These are phyloP conservation scores for Glyptemys insculpta DNA, from an alignment of 2,797 vertebrate genomes.

Conservation along the genomic window DNA sequence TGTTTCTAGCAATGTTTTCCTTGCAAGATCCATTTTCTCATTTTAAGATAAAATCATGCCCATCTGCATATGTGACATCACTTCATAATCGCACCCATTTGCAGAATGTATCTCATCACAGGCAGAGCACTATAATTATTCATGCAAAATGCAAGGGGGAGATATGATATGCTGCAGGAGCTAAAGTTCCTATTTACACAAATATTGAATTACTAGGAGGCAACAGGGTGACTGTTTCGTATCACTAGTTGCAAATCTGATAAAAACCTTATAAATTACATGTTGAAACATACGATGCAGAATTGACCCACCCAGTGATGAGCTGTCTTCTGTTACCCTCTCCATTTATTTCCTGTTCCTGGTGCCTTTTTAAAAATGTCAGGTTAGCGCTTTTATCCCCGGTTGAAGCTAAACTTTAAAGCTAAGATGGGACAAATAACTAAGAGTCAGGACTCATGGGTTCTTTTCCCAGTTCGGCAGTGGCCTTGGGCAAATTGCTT, in stretches of 20 bases:
- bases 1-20: not conserved
- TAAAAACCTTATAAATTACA: not conserved
- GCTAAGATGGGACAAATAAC: rapidly evolving
- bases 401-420: not conserved
- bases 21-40: slow-evolving; percentile 27
- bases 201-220: slow-evolving; percentile 44
- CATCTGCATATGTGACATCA: slow-evolving; percentile 57
- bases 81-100: slow-evolving; percentile 16
- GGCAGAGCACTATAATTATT: not conserved
- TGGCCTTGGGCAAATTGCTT: not conserved
- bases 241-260: slow-evolving; percentile 26
- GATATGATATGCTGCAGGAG: slow-evolving; percentile 17
- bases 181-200: slow-evolving; percentile 19
- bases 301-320: not conserved
- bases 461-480: rapidly evolving
- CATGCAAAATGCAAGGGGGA: not conserved
- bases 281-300: rapidly evolving
- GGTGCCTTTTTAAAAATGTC: not conserved
- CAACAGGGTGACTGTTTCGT: not conserved
- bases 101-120: not conserved
- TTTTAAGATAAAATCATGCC: slow-evolving; percentile 24
- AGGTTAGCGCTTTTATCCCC: not conserved
- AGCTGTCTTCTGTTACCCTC: not conserved
- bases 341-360: not conserved
- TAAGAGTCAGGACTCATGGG: rapidly evolving